Percentiles rank a stretch among this genome's conserved stretches.
phyloP scores from a whole-genome alignment of 2,797 vertebrate genomes.

The Neopelma chrysocephalum region DNA sequence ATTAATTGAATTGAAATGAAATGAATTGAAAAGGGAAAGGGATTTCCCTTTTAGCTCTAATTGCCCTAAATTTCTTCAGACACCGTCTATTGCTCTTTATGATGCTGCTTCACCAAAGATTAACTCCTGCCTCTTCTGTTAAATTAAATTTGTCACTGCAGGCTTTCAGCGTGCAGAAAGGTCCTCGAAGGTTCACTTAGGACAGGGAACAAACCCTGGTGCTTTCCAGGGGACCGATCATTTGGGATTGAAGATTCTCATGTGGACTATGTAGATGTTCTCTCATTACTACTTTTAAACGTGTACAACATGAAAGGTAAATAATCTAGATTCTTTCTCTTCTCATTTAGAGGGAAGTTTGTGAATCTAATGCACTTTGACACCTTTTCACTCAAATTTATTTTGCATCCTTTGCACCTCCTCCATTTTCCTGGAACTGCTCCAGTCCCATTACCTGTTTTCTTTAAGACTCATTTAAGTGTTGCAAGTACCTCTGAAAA shows the following conservation, averaged over 20 bases:
- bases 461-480: not conserved
- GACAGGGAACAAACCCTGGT: not conserved
- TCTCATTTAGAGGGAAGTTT: not conserved
- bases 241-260: not conserved
- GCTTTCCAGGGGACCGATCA: not conserved
- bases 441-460: not conserved
- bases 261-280: accelerated
- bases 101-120: not conserved
- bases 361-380: not conserved
- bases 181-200: not conserved
- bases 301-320: accelerated
- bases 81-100: not conserved
- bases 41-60: not conserved
- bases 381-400: not conserved
- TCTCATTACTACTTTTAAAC: not conserved
- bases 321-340: not conserved
- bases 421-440: not conserved
- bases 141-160: not conserved
- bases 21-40: not conserved
- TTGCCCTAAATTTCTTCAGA: not conserved
- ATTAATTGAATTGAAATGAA: not conserved
- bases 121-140: not conserved
- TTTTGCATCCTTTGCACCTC: not conserved
- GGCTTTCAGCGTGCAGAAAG: not conserved
- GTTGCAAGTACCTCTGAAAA: not conserved